phyloP scores from a whole-genome alignment of 1,140 invertebrate species.

The Bombus waltoni region DNA sequence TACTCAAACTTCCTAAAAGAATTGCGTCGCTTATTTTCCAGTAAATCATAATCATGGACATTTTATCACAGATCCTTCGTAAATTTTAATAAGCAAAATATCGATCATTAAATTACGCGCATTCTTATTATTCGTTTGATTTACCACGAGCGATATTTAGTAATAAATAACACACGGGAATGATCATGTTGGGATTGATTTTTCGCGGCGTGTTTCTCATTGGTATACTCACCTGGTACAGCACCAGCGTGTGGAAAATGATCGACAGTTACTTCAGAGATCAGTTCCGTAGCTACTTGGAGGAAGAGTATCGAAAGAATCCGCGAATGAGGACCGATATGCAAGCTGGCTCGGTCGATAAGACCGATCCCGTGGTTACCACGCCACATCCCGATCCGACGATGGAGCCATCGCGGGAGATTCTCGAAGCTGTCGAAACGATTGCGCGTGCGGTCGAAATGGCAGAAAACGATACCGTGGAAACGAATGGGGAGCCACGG shows the following conservation, averaged over 20 bases:
- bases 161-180: not conserved
- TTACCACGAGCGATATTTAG: too few relatives aligned
- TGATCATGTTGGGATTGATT: constrained; percentile 75
- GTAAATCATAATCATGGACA: not conserved
- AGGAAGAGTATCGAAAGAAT: constrained; percentile 78
- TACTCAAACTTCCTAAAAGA: not conserved
- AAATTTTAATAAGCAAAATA: not conserved
- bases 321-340: constrained; percentile 69
- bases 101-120: not conserved
- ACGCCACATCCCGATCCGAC: constrained; percentile 13
- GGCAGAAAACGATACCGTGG: constrained; percentile 15
- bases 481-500: not conserved
- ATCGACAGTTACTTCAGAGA: constrained; percentile 83
- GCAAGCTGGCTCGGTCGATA: constrained; percentile 31
- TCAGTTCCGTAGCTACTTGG: constrained; percentile 81
- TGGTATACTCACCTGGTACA: constrained; percentile 82
- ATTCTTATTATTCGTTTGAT: not conserved
- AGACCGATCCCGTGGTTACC: not conserved
- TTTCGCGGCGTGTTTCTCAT: constrained; percentile 80
- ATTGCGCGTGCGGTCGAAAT: constrained; percentile 31
- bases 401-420: not conserved
- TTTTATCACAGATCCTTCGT: not conserved
- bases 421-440: not conserved
- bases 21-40: too few relatives aligned
- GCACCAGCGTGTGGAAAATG: constrained; percentile 81